Evolutionary conservation across 2,797 vertebrate species (phyloP).

Genomic region (Onychomys torridus): DNA sequence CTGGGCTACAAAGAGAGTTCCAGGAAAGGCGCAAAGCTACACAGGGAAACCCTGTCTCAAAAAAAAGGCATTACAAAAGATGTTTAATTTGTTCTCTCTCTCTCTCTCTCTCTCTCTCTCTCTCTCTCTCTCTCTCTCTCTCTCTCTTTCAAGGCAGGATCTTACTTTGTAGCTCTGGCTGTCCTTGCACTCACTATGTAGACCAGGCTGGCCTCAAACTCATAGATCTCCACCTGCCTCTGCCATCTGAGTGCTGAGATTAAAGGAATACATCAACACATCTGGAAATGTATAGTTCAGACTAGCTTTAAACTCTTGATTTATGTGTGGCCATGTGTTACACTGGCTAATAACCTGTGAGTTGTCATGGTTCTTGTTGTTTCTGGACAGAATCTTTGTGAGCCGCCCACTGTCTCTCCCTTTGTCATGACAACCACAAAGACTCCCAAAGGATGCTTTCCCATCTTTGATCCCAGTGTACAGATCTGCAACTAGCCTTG

Average conservation of each 20-base stretch:
- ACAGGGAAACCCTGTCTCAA: no score
- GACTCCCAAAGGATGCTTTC: not conserved
- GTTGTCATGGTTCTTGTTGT: not conserved
- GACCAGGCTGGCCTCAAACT: not conserved
- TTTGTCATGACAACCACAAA: not conserved
- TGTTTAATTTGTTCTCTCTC: not conserved
- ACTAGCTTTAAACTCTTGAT: not conserved
- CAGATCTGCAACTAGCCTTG: not conserved
- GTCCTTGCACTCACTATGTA: not conserved
- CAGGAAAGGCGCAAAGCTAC: no score
- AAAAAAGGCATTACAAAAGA: no score
- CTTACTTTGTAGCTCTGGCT: not conserved
- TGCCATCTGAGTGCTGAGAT: not conserved
- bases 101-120: no score
- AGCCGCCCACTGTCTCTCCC: not conserved
- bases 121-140: no score
- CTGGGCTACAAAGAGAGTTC: no score
- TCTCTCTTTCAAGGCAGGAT: not conserved
- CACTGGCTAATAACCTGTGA: not conserved
- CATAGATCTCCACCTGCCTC: not conserved
- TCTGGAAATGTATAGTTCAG: not conserved
- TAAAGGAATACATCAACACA: not conserved
- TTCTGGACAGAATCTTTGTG: not conserved
- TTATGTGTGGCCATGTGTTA: not conserved
- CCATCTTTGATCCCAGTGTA: not conserved